Conservation (phyloP, 1,140 invertebrate genomes). For the Octopus sinensis region DNA sequence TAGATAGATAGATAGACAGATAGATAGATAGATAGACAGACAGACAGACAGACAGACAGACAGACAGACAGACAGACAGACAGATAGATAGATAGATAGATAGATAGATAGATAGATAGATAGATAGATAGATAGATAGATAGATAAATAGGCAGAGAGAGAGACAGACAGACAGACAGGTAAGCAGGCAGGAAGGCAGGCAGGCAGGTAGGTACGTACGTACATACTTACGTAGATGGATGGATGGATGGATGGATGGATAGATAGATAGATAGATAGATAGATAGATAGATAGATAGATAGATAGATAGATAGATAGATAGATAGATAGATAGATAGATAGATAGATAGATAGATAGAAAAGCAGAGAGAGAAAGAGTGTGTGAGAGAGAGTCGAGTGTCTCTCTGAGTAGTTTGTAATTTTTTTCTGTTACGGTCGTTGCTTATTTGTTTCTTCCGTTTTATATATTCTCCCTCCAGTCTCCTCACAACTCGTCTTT, state of each 20-base stretch:
- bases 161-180: background rate
- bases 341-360: background rate
- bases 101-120: too few relatives aligned
- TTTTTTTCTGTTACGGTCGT: too few relatives aligned
- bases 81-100: too few relatives aligned
- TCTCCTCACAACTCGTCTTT: too few relatives aligned
- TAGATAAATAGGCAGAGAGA: background rate
- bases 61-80: too few relatives aligned
- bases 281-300: background rate
- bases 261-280: background rate
- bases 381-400: background rate
- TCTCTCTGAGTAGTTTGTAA: background rate
- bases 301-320: background rate
- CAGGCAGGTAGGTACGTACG: background rate
- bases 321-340: background rate
- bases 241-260: background rate
- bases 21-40: too few relatives aligned
- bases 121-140: background rate
- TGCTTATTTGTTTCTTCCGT: too few relatives aligned
- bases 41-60: too few relatives aligned
- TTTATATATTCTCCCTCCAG: too few relatives aligned
- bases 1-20: too few relatives aligned
- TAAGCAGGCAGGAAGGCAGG: background rate
- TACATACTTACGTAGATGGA: background rate
- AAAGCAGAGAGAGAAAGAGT: background rate